phyloP scores from a whole-genome alignment of 1,140 invertebrate species.

The Dinothrombium tinctorium region DNA sequence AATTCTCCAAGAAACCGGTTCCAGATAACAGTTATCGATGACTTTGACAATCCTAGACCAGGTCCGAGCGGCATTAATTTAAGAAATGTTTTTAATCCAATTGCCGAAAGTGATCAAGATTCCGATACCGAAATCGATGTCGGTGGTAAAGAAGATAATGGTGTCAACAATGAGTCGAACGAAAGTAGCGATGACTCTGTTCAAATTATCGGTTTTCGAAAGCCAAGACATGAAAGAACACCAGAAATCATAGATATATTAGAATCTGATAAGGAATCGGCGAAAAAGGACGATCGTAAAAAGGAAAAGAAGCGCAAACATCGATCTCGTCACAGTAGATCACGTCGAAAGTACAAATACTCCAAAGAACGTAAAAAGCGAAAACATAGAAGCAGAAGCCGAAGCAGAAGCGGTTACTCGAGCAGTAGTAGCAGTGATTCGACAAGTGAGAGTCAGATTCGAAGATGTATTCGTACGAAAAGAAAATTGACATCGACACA shows the following conservation, averaged over 20 bases:
- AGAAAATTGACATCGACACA: too few species aligned
- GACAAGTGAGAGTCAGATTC: too few species aligned
- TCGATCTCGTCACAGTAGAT: too few species aligned
- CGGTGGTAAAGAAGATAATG: background rate
- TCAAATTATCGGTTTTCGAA: conserved; percentile 25
- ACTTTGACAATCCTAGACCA: conserved; percentile 6
- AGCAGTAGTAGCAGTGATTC: too few species aligned
- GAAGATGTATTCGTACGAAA: too few species aligned
- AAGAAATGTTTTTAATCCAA: background rate
- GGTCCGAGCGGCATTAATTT: conserved; percentile 1
- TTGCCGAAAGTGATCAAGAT: conserved; percentile 1
- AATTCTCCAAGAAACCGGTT: background rate
- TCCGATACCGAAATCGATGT: conserved; percentile 15
- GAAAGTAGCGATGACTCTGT: background rate
- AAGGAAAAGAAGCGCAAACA: too few species aligned
- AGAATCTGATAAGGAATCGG: background rate
- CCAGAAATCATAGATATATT: conserved; percentile 25
- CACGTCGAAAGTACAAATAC: too few species aligned
- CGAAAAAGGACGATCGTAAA: too few species aligned
- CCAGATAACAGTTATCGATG: conserved; percentile 4
- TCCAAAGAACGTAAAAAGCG: too few species aligned
- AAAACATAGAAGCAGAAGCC: too few species aligned
- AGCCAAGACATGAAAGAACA: conserved; percentile 27
- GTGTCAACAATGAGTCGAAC: conserved; percentile 8
- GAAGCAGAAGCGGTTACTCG: too few species aligned